phyloP scores from a whole-genome alignment of 2,888 invertebrate species.

The Ophion slaviceki region DNA sequence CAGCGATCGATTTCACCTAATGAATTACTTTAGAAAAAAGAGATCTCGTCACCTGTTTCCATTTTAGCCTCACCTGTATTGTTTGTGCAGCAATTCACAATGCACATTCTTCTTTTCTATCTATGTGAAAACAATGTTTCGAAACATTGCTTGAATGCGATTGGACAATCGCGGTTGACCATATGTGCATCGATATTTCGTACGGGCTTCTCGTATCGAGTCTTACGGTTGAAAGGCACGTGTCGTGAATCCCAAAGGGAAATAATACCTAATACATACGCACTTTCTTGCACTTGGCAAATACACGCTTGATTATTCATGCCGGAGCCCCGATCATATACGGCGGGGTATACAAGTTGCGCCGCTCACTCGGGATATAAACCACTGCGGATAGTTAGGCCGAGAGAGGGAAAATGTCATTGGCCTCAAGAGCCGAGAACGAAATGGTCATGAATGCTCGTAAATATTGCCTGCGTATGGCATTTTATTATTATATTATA shows the following conservation, averaged over 20 bases:
- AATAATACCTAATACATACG: slow-evolving; percentile 32
- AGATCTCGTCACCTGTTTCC: not conserved
- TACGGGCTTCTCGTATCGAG: slow-evolving; percentile 13
- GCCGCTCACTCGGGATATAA: slow-evolving; percentile 40
- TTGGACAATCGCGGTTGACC: slow-evolving; percentile 1
- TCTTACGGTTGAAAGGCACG: slow-evolving; percentile 26
- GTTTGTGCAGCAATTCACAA: not conserved
- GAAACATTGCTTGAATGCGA: not conserved
- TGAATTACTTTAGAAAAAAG: not conserved
- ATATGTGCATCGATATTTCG: slow-evolving; percentile 30
- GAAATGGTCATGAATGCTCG: slow-evolving; percentile 40
- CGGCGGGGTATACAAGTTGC: slow-evolving; percentile 10
- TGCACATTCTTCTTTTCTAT: not conserved
- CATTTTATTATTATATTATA: not conserved
- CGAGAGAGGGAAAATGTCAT: slow-evolving; percentile 55
- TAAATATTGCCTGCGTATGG: slow-evolving; percentile 3
- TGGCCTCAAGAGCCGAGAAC: slow-evolving; percentile 41
- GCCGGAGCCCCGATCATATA: slow-evolving; percentile 28
- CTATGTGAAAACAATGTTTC: not conserved
- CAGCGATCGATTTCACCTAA: not conserved
- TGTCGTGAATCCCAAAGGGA: slow-evolving; percentile 47
- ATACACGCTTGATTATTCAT: slow-evolving; percentile 61
- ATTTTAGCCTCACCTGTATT: not conserved
- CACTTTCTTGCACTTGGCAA: slow-evolving; percentile 57
- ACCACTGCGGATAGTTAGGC: slow-evolving; percentile 21